Conservation (phyloP, 2,797 vertebrate species). For the Euphonia xanthogaster region DNA sequence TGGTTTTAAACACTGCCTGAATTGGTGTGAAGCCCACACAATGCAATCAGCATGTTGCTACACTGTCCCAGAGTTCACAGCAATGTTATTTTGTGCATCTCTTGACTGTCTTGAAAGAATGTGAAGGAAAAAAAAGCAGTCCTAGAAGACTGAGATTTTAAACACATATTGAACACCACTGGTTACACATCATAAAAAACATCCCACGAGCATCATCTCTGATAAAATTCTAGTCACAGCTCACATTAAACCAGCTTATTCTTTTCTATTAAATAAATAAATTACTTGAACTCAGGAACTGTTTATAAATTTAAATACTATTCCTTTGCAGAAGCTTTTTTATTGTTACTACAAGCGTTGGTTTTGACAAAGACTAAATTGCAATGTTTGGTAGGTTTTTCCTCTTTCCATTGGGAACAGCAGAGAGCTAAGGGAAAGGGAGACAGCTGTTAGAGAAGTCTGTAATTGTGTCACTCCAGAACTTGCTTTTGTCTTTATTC, state of each 20-base stretch:
- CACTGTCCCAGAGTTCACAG: not conserved
- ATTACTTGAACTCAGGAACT: constrained; percentile 41
- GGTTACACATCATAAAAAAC: not conserved
- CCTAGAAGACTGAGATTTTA: not conserved
- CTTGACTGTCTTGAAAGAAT: not conserved
- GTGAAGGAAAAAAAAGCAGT: not conserved
- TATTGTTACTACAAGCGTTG: not conserved
- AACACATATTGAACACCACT: not conserved
- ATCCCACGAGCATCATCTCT: not conserved
- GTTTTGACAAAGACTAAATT: not conserved
- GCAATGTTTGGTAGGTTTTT: not conserved
- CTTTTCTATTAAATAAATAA: constrained; percentile 48
- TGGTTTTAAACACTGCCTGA: not conserved
- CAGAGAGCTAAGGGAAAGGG: not conserved
- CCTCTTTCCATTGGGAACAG: not conserved
- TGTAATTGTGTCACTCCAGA: not conserved
- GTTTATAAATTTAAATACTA: constrained; percentile 31
- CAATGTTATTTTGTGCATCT: not conserved
- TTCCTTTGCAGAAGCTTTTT: constrained; percentile 9
- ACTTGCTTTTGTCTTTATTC: not conserved
- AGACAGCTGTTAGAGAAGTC: not conserved
- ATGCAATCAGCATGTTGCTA: not conserved
- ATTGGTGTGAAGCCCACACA: not conserved
- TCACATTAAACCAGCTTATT: constrained; percentile 36
- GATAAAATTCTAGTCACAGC: constrained; percentile 58